Evolutionary conservation across 2,113 vertebrate species (phyloP).

Genomic region (Silurus meridionalis): DNA sequence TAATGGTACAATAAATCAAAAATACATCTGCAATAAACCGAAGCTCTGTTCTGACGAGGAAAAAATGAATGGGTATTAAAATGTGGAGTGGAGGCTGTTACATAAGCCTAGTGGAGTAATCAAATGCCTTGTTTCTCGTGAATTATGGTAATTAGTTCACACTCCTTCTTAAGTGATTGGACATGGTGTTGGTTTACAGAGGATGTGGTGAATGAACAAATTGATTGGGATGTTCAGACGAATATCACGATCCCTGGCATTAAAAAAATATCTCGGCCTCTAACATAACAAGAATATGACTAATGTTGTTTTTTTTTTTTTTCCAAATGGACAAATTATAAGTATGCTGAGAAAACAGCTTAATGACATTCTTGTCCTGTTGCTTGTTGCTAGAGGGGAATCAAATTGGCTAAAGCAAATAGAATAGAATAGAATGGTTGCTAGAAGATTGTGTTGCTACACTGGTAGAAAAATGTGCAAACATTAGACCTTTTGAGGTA

Average conservation of each 20-base stretch:
- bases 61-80: conserved; percentile 6
- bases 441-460: neutral
- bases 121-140: conserved; percentile 26
- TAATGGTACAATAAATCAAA: neutral
- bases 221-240: neutral
- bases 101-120: conserved; percentile 25
- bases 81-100: neutral
- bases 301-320: neutral
- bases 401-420: conserved; percentile 1
- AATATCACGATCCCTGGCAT: conserved; percentile 21
- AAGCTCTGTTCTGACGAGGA: neutral
- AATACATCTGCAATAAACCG: neutral
- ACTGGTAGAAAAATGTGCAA: too few relatives aligned
- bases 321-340: neutral
- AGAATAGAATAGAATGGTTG: neutral
- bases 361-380: neutral
- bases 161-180: conserved; percentile 24
- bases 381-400: neutral
- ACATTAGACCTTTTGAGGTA: too few relatives aligned
- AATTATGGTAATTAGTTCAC: conserved; percentile 37
- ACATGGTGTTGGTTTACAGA: conserved; percentile 15
- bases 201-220: conserved; percentile 27
- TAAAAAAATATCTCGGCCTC: conserved; percentile 32
- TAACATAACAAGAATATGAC: conserved; percentile 15
- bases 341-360: neutral